These are phyloP conservation scores for Elysia chlorotica DNA, from an alignment of 1,140 invertebrate species.

Conservation along the genomic window DNA sequence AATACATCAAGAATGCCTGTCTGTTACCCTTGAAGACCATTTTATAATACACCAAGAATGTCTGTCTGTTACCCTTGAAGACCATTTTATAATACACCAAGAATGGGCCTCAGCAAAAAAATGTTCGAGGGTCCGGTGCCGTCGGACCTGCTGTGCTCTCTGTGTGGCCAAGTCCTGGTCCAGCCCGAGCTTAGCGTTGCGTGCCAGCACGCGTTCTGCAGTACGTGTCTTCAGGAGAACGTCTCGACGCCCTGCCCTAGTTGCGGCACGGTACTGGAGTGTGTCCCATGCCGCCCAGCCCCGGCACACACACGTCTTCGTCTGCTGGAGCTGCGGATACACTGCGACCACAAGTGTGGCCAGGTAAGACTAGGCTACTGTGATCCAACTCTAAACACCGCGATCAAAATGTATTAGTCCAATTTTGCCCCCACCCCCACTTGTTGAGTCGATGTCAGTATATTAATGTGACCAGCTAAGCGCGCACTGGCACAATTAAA, in stretches of 20 bases:
- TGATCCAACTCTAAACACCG: too few species aligned
- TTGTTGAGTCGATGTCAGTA: not conserved
- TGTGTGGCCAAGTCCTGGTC: slow-evolving; percentile 43
- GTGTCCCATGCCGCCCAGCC: not conserved
- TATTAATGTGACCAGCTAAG: not conserved
- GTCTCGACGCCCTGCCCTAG: slow-evolving; percentile 7
- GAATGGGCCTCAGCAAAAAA: slow-evolving; percentile 37
- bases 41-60: too few species aligned
- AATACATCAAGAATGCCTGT: too few species aligned
- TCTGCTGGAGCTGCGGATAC: not conserved
- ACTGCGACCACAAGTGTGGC: not conserved
- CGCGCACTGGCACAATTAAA: not conserved
- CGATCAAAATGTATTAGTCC: too few species aligned
- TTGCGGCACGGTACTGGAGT: slow-evolving; percentile 16
- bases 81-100: too few species aligned
- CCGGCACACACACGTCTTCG: not conserved
- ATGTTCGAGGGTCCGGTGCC: slow-evolving; percentile 36
- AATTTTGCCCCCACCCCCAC: not conserved
- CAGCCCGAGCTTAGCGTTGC: slow-evolving; percentile 33
- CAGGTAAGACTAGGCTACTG: not conserved
- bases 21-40: too few species aligned
- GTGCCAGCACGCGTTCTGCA: slow-evolving; percentile 45
- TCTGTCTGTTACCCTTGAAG: too few species aligned
- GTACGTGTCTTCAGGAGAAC: slow-evolving; percentile 28
- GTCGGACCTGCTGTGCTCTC: slow-evolving; percentile 32